Conservation (phyloP, 2,888 invertebrate species). For the Linyphia triangularis region DNA sequence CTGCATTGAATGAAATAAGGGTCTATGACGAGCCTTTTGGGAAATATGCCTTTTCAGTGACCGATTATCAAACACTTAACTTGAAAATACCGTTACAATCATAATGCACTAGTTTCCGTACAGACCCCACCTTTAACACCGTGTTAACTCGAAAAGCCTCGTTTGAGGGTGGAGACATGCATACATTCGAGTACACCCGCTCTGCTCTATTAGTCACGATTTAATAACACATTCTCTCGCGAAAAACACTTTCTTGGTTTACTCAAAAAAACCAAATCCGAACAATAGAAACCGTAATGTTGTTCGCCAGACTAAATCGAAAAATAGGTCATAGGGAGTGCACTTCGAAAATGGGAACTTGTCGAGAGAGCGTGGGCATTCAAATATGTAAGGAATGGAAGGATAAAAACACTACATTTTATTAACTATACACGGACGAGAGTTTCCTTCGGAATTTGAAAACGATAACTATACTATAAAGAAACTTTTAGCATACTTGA, state of each 20-base stretch:
- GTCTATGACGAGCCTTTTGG: no score
- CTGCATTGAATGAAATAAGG: no score
- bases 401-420: background rate
- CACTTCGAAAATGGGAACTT: constrained; percentile 5
- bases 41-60: no score
- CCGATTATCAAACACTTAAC: no score
- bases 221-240: constrained; percentile 35
- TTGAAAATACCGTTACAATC: no score
- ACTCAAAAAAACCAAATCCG: constrained; percentile 11
- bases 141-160: background rate
- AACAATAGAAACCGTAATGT: constrained; percentile 18
- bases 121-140: background rate
- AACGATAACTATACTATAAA: no score
- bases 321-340: constrained; percentile 54
- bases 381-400: constrained; percentile 9
- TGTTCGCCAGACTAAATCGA: background rate
- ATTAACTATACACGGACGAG: no score
- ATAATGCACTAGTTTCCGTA: background rate
- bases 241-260: constrained; percentile 8
- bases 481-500: no score
- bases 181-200: constrained; percentile 13
- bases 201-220: constrained; percentile 68
- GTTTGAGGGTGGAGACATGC: background rate
- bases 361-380: constrained; percentile 25
- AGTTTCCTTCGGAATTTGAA: no score